phyloP scores from a whole-genome alignment of 2,797 vertebrate genomes.

The Malacoraja senta region DNA sequence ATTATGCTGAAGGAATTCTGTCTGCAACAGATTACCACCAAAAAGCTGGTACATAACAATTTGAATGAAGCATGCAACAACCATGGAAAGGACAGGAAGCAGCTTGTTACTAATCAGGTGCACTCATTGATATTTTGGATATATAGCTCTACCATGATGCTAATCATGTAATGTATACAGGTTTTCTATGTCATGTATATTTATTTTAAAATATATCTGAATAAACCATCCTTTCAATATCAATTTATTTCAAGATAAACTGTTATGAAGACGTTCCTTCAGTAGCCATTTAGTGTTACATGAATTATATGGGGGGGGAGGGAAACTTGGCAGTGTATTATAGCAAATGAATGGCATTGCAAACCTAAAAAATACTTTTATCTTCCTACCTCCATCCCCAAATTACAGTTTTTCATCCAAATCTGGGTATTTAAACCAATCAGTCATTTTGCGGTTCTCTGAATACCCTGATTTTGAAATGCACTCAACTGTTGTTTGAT shows the following conservation, averaged over 20 bases:
- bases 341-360: neutral
- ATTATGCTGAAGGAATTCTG: conserved; percentile 11
- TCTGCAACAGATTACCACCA: conserved; percentile 12
- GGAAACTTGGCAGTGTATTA: neutral
- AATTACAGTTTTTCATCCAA: neutral
- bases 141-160: neutral
- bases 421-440: neutral
- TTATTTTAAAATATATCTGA: neutral
- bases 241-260: neutral
- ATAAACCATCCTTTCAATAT: neutral
- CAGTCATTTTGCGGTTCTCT: neutral
- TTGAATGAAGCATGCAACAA: neutral
- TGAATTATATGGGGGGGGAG: neutral
- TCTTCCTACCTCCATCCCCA: no score
- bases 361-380: neutral
- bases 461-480: neutral
- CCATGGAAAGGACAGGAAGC: conserved; percentile 7
- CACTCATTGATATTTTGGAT: neutral
- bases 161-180: neutral
- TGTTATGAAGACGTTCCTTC: neutral
- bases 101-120: neutral
- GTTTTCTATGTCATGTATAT: neutral
- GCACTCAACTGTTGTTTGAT: neutral
- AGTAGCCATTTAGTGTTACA: neutral
- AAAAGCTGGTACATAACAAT: conserved; percentile 11